Conservation (phyloP, 2,797 vertebrate species). For the Oreochromis mossambicus region DNA sequence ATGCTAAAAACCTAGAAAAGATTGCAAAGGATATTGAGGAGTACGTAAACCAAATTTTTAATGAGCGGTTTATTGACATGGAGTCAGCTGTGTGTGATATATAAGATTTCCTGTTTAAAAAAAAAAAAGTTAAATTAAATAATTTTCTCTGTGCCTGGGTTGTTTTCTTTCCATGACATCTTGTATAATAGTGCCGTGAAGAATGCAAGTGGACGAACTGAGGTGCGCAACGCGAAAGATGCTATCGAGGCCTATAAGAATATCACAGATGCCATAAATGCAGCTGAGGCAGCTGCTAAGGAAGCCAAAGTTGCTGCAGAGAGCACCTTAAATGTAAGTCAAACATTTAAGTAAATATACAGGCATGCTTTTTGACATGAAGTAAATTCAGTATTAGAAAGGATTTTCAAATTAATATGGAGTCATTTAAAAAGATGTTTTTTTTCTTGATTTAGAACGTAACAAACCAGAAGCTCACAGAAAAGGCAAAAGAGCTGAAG, state of each 20-base stretch:
- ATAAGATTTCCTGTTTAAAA: not conserved
- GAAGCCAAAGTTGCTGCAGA: constrained; percentile 84
- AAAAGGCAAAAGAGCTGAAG: constrained; percentile 82
- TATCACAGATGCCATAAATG: constrained; percentile 87
- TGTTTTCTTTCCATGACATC: not conserved
- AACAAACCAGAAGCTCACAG: constrained; percentile 76
- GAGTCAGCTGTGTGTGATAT: not conserved
- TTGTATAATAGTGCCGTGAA: constrained; percentile 78
- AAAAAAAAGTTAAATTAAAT: not conserved
- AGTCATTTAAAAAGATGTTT: not conserved
- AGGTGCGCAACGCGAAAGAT: constrained; percentile 84
- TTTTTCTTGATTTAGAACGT: constrained; percentile 75
- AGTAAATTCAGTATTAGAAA: not conserved
- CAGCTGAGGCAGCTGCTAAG: constrained; percentile 85
- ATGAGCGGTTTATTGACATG: not conserved
- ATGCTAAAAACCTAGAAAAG: constrained; percentile 78
- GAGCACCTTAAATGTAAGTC: constrained; percentile 82
- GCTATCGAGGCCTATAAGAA: constrained; percentile 89
- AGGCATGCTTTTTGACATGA: not conserved
- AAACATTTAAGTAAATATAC: not conserved
- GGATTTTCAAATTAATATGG: not conserved
- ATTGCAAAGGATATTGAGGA: constrained; percentile 84
- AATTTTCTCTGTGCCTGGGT: not conserved
- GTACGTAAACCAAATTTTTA: constrained; percentile 69
- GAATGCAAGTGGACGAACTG: constrained; percentile 75